Percentiles rank a stretch among this genome's conserved stretches.
phyloP scores from a whole-genome alignment of 2,113 vertebrate genomes.

The Stegostoma tigrinum region DNA sequence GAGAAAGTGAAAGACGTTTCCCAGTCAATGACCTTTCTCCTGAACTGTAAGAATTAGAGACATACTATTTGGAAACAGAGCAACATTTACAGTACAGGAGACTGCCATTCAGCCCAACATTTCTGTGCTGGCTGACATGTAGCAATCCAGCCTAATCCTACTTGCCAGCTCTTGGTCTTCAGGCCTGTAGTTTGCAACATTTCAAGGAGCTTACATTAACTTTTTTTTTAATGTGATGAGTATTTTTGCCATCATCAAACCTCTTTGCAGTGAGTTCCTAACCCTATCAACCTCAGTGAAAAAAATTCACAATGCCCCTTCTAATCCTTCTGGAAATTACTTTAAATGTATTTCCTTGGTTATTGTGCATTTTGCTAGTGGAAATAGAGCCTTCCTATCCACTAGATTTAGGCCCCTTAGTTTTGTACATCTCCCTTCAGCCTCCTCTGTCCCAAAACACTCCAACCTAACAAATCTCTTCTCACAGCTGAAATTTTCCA shows the following conservation, averaged over 20 bases:
- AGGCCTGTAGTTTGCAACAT: not conserved
- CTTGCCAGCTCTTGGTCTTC: not conserved
- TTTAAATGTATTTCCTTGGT: not conserved
- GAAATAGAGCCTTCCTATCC: not conserved
- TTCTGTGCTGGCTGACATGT: not conserved
- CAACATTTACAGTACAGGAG: not conserved
- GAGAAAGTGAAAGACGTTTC: not conserved
- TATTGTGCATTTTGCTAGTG: not conserved
- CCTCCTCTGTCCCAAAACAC: not conserved
- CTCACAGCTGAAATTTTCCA: not conserved
- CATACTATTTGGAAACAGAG: not conserved
- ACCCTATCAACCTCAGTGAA: not conserved
- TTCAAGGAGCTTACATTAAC: not conserved
- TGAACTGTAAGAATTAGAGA: too few species aligned
- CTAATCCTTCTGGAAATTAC: not conserved
- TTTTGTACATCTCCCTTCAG: not conserved
- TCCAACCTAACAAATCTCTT: not conserved
- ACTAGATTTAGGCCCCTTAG: not conserved
- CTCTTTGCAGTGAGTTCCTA: not conserved
- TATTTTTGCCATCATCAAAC: not conserved
- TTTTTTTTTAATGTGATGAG: not conserved
- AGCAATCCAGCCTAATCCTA: not conserved
- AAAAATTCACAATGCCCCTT: not conserved
- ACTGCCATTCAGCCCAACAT: not conserved
- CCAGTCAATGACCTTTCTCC: not conserved